Base-by-base conservation (phyloP, 2,888 invertebrate species). In the Troides oblongomaculatus region DNA sequence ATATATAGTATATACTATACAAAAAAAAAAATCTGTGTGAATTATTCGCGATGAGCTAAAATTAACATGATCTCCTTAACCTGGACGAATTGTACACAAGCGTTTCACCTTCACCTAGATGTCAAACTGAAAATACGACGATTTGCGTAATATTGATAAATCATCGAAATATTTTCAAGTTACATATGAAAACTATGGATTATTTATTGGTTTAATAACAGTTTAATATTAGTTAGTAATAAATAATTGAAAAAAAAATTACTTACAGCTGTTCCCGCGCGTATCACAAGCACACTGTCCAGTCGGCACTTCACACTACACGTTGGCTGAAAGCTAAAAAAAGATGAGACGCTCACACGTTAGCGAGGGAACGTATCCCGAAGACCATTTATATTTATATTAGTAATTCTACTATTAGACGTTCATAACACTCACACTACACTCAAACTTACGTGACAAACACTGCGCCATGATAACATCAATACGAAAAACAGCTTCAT, bases 201-300 rank as follows among this genome's bases (percentile, higher is more conserved):
- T 39, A 10, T 39, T 39, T 39, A 10, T 39, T 39, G 2, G 39
- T 39, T 53, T 53, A 18, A n/a, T 53, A 53, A 53, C 10, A 18
- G 53, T 17, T 14, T 18, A 6, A n/a, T 17, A 17, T 53, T 6
- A 53, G 4, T 53, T 53, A 53, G 18, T n/a, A 17, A 53, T n/a
- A 53, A 63, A 18, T 66, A 71, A 64, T 46, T 14, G 60, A 61
- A 63, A 64, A 71, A 68, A 66, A 70, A 46, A 62, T 30, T 30
- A 74, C 91, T 91, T 89, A 91, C 90, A 84, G 84, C 83, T 81
- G 86, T 89, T 90, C 90, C 89, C 88, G 84, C 90, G 90, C 89
- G 87, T 86, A 88, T 80, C 86, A 80, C 78, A 85, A 83, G 83
- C 81, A 82, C 82, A 90, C 90, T 90, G 86, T 81, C 81, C 80